Conservation (phyloP, 2,888 invertebrate genomes). For the Mactromeris polynyma region DNA sequence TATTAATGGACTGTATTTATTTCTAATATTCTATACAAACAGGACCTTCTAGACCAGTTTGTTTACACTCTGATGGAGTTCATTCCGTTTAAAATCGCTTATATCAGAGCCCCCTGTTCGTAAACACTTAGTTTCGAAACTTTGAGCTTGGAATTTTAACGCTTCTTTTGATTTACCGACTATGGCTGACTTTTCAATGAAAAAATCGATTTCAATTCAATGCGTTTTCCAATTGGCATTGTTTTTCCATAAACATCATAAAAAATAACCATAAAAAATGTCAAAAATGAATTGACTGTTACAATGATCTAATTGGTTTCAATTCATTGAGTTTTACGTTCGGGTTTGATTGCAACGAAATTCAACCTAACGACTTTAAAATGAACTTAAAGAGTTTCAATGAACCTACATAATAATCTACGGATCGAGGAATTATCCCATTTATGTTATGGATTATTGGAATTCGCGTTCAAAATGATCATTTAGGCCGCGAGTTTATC, state of each 20-base stretch:
- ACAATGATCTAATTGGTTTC: not conserved
- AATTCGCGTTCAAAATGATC: not conserved
- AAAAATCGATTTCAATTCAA: too few species aligned
- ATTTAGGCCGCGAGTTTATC: not conserved
- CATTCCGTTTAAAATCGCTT: too few species aligned
- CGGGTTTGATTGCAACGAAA: not conserved
- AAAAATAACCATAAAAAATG: not conserved
- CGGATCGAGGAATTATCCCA: not conserved
- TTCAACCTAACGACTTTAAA: not conserved
- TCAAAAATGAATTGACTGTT: not conserved
- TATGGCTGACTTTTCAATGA: not conserved
- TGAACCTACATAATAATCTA: not conserved
- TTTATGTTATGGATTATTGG: constrained; percentile 4
- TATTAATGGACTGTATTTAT: too few species aligned
- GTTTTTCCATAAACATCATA: too few species aligned
- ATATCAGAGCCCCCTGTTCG: too few species aligned
- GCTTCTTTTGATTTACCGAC: not conserved
- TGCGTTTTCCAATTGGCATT: too few species aligned
- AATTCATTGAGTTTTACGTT: not conserved
- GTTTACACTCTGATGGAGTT: too few species aligned
- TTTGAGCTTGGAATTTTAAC: not conserved
- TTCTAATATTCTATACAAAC: too few species aligned
- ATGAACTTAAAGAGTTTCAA: not conserved
- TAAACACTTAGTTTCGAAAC: too few species aligned
- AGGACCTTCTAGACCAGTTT: too few species aligned